Evolutionary conservation across 2,888 invertebrate species (phyloP).

Genomic region (Pyrrhia umbra): DNA sequence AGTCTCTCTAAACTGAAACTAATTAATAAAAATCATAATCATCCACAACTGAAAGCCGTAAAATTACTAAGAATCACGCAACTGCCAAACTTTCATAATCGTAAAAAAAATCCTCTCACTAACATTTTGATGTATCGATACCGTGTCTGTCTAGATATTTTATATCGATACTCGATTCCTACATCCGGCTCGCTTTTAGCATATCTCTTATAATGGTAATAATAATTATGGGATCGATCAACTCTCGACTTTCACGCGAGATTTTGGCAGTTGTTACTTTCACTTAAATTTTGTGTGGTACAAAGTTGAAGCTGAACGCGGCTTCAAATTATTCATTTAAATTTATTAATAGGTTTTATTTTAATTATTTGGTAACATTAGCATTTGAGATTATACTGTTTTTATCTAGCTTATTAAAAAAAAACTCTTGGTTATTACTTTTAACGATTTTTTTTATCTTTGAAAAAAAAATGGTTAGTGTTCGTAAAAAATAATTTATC

Average conservation of each 20-base stretch:
- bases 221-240: conserved; percentile 90
- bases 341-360: not conserved
- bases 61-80: conserved; percentile 1
- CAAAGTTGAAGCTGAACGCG: conserved; percentile 52
- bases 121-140: conserved; percentile 37
- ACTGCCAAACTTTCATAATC: conserved; percentile 25
- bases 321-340: not conserved
- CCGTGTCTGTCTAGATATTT: conserved; percentile 60
- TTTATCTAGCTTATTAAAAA: too few species aligned
- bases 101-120: conserved; percentile 32
- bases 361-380: too few species aligned
- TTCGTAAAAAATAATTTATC: too few species aligned
- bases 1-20: not conserved
- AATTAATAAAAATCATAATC: not conserved
- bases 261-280: conserved; percentile 88
- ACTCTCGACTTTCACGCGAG: conserved; percentile 88
- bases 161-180: conserved; percentile 55
- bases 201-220: conserved; percentile 88
- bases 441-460: too few species aligned
- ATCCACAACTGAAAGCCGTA: conserved; percentile 3
- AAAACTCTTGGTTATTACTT: too few species aligned
- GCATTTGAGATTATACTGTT: too few species aligned
- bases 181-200: conserved; percentile 88
- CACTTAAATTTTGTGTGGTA: conserved; percentile 72
- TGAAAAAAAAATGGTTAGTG: too few species aligned